Conservation (phyloP, 2,113 vertebrate species). For the Ancistrus triradiatus region DNA sequence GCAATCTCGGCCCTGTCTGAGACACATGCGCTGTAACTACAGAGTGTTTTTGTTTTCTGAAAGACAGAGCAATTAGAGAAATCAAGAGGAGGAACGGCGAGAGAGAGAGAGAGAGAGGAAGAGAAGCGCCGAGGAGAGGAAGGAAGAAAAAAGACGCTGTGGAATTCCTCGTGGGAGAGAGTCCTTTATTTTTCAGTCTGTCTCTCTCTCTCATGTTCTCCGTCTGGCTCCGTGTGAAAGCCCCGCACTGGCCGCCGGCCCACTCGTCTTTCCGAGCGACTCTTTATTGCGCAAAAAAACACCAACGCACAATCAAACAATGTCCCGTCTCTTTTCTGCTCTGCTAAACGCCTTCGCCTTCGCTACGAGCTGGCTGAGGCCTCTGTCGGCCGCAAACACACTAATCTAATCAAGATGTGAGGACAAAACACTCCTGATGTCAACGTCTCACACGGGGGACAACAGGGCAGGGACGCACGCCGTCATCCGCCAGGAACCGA, state of each 20-base stretch:
- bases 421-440: not conserved
- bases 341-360: not conserved
- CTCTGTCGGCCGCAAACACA: slow-evolving; percentile 2
- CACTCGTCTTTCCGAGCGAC: slow-evolving; percentile 17
- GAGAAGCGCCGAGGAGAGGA: slow-evolving; percentile 2
- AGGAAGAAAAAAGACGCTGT: not conserved
- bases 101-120: not conserved
- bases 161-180: slow-evolving; percentile 31
- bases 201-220: slow-evolving; percentile 20
- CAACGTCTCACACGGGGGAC: slow-evolving; percentile 6
- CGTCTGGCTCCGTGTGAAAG: slow-evolving; percentile 19
- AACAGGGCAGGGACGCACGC: not conserved
- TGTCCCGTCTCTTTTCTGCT: slow-evolving; percentile 18
- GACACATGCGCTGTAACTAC: not conserved
- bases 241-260: slow-evolving; percentile 10
- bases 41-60: slow-evolving; percentile 11
- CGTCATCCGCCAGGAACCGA: not conserved
- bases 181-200: slow-evolving; percentile 15
- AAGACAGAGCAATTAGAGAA: slow-evolving; percentile 9
- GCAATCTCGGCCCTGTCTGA: slow-evolving; percentile 4
- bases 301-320: slow-evolving; percentile 26
- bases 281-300: slow-evolving; percentile 26
- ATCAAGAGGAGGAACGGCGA: not conserved
- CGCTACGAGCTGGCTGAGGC: slow-evolving; percentile 21
- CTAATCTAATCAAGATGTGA: slow-evolving; percentile 38